Conservation (phyloP, 2,797 vertebrate genomes). For the Gadopsis marmoratus region DNA sequence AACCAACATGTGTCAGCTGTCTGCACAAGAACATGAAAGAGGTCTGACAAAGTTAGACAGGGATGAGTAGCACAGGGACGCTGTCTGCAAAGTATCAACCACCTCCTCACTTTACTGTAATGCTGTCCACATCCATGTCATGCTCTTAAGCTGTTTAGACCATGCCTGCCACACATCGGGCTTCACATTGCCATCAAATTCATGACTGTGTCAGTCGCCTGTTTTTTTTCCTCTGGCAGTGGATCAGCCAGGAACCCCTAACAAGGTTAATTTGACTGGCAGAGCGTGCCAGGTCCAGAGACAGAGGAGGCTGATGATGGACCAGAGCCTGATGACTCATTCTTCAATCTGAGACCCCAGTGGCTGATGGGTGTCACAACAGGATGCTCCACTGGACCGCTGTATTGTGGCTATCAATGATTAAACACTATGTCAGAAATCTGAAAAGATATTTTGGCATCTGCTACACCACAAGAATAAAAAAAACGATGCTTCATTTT, state of each 20-base stretch:
- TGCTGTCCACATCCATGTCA: conserved; percentile 38
- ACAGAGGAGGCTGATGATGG: conserved; percentile 51
- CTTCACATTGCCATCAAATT: conserved; percentile 38
- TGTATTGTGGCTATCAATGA: background rate
- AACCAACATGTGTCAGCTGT: conserved; percentile 45
- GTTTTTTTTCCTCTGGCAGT: background rate
- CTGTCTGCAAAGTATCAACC: conserved; percentile 33
- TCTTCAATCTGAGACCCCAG: conserved; percentile 51
- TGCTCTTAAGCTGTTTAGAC: conserved; percentile 21
- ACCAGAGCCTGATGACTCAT: conserved; percentile 60
- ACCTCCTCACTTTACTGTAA: conserved; percentile 18
- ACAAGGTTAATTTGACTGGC: conserved; percentile 64
- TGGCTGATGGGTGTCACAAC: conserved; percentile 46
- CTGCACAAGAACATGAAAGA: conserved; percentile 21
- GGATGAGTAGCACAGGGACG: conserved; percentile 8
- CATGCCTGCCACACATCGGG: conserved; percentile 42
- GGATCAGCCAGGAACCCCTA: conserved; percentile 14
- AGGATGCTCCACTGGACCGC: conserved; percentile 28
- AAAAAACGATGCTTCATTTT: background rate
- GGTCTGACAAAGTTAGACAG: conserved; percentile 34
- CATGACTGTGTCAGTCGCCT: conserved; percentile 25
- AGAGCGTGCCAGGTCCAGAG: conserved; percentile 56
- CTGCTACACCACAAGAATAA: background rate
- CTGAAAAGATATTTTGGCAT: conserved; percentile 11
- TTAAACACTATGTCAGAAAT: background rate